Conservation (phyloP, 35 echinoderm and acorn worm species). For the Apostichopus californicus region DNA sequence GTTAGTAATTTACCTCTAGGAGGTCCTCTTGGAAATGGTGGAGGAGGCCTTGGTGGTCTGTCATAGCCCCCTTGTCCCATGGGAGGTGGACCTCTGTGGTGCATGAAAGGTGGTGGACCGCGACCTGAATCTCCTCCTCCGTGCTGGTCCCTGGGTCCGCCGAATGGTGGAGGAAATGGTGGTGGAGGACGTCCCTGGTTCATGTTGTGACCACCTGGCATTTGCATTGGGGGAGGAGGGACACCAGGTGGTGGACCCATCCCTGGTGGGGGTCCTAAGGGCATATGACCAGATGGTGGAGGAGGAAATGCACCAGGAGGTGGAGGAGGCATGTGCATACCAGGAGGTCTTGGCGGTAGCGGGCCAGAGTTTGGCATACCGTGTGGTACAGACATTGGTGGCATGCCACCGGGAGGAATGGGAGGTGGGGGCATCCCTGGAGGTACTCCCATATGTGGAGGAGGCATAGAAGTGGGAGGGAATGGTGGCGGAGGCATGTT, state of each 20-base stretch:
- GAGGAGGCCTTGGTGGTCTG: constrained; percentile 16
- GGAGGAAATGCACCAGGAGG: neutral
- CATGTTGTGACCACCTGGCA: constrained; percentile 37
- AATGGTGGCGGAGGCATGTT: constrained; percentile 34
- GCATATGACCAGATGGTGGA: constrained; percentile 25
- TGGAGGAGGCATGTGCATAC: neutral
- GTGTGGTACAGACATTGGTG: constrained; percentile 62
- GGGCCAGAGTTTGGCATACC: neutral
- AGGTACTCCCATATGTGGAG: constrained; percentile 68
- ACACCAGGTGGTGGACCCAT: constrained; percentile 31
- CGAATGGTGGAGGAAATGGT: constrained; percentile 39
- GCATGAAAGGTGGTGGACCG: constrained; percentile 50
- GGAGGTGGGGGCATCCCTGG: constrained; percentile 81
- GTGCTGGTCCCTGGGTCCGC: constrained; percentile 14
- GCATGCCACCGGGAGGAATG: constrained; percentile 64
- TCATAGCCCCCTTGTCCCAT: constrained; percentile 25
- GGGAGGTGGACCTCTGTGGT: constrained; percentile 48
- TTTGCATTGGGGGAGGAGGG: constrained; percentile 41
- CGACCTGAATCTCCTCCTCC: neutral
- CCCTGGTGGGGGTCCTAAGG: constrained; percentile 35
- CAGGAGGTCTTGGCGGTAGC: neutral
- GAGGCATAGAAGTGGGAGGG: constrained; percentile 61
- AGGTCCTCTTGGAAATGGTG: constrained; percentile 44
- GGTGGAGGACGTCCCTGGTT: neutral
- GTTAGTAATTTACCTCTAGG: constrained; percentile 13